Conservation (phyloP, 1,140 invertebrate species). For the Pygmarrhopalites habei region DNA sequence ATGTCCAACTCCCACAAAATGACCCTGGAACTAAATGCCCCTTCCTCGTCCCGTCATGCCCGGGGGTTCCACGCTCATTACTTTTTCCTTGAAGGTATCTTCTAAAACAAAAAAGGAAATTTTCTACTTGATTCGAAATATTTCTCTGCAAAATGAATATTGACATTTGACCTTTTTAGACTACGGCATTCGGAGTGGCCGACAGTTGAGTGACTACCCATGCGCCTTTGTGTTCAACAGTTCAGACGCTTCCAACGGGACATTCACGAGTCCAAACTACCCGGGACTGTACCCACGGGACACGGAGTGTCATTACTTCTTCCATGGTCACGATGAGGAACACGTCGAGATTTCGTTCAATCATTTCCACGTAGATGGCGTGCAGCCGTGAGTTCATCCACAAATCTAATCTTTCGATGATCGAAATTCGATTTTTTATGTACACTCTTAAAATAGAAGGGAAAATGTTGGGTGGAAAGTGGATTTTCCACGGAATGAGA, state of each 20-base stretch:
- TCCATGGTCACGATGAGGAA: slow-evolving; percentile 72
- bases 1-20: slow-evolving; percentile 83
- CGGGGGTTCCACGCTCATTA: slow-evolving; percentile 80
- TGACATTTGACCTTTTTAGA: too few species aligned
- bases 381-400: slow-evolving; percentile 64
- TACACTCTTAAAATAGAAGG: background rate
- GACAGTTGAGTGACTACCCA: slow-evolving; percentile 63
- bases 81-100: slow-evolving; percentile 75
- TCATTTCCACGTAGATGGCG: slow-evolving; percentile 85
- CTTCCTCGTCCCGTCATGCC: slow-evolving; percentile 59
- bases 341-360: slow-evolving; percentile 76
- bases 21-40: slow-evolving; percentile 70
- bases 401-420: too few species aligned
- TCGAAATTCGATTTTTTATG: background rate
- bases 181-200: slow-evolving; percentile 63
- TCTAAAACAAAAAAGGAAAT: slow-evolving; percentile 11
- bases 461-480: background rate
- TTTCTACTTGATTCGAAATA: too few species aligned
- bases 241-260: slow-evolving; percentile 65
- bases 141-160: too few species aligned
- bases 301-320: slow-evolving; percentile 91
- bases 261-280: slow-evolving; percentile 85
- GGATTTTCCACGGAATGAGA: too few species aligned
- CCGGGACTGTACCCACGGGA: slow-evolving; percentile 85
- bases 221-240: slow-evolving; percentile 73